Conservation (phyloP, 1,140 invertebrate species). For the Tetranychus cinnabarinus region DNA sequence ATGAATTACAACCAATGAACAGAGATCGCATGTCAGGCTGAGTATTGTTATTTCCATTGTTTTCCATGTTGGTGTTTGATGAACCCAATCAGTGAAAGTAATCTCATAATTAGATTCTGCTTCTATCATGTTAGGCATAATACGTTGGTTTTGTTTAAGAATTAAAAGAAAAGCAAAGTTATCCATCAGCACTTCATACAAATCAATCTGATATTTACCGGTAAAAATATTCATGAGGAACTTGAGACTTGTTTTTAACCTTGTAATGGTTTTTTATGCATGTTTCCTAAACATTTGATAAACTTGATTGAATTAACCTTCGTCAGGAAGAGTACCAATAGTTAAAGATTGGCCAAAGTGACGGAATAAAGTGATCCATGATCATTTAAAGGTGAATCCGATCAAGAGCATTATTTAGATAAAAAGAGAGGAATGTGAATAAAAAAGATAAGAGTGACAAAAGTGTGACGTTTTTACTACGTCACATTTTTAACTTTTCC, state of each 20-base stretch:
- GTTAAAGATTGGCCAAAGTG: conserved; percentile 12
- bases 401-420: too few relatives aligned
- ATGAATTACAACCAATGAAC: conserved; percentile 24
- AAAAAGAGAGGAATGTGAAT: too few relatives aligned
- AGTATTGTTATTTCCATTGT: conserved; percentile 21
- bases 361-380: conserved; percentile 1
- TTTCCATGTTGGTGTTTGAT: conserved; percentile 5
- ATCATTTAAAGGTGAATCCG: too few relatives aligned
- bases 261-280: background rate
- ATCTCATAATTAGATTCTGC: conserved; percentile 18
- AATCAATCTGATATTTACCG: too few relatives aligned
- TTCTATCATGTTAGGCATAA: conserved; percentile 16
- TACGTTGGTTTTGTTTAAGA: conserved; percentile 16
- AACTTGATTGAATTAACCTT: background rate
- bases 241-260: background rate
- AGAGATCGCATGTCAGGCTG: conserved; percentile 21
- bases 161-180: background rate
- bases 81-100: background rate
- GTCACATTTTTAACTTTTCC: too few relatives aligned
- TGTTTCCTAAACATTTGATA: background rate
- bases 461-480: too few relatives aligned
- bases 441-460: too few relatives aligned
- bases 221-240: background rate
- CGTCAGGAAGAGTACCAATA: conserved; percentile 9
- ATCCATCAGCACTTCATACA: too few relatives aligned